phyloP scores from a whole-genome alignment of 2,113 vertebrate genomes.

The Smithornis capensis region DNA sequence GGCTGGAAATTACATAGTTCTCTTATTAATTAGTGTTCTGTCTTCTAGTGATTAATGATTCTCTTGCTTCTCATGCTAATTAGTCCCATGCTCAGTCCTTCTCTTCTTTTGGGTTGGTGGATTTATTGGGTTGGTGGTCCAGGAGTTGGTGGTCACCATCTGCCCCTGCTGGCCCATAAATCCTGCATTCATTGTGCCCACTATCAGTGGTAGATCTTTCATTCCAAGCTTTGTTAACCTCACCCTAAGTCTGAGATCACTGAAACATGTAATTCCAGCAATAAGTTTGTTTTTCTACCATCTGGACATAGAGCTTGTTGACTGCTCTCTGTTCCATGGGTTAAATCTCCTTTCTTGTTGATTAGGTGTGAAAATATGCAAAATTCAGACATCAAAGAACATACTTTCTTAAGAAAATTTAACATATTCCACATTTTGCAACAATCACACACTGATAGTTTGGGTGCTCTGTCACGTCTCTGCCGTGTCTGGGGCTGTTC shows the following conservation, averaged over 20 bases:
- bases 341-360: background rate
- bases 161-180: background rate
- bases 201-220: background rate
- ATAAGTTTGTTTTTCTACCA: background rate
- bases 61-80: background rate
- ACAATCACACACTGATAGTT: background rate
- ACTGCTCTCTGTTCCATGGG: background rate
- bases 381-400: background rate
- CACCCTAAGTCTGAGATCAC: background rate
- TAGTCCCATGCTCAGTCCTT: background rate
- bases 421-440: background rate
- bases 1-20: background rate
- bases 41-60: background rate
- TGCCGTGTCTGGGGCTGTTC: background rate
- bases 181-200: background rate
- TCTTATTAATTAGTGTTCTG: background rate
- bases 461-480: background rate
- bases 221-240: background rate
- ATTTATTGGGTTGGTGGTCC: background rate
- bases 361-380: background rate
- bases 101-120: background rate
- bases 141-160: background rate
- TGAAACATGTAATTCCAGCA: background rate
- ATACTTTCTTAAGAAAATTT: background rate
- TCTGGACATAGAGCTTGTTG: background rate